These are phyloP conservation scores for Lethenteron reissneri DNA, from an alignment of 2,113 vertebrate genomes.

Conservation along the genomic window DNA sequence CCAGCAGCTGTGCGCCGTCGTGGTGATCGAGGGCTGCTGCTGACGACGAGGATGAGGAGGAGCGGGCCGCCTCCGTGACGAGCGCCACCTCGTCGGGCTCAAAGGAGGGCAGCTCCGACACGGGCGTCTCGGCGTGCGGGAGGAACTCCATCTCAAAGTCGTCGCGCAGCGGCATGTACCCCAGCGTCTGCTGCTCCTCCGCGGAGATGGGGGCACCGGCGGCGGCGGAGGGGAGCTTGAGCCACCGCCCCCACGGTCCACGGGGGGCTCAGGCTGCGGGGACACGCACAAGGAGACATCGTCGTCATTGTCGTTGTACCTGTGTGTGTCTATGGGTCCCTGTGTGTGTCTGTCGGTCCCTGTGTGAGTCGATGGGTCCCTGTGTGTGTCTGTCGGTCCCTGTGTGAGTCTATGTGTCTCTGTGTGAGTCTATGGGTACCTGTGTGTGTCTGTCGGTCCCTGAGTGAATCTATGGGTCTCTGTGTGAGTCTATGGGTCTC, in stretches of 20 bases:
- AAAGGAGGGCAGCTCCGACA: conserved; percentile 81
- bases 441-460: too few relatives aligned
- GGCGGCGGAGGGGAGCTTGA: conserved; percentile 16
- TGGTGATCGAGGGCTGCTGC: too few relatives aligned
- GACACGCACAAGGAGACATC: conserved; percentile 59
- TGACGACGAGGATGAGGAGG: too few relatives aligned
- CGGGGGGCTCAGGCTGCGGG: conserved; percentile 35
- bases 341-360: too few relatives aligned
- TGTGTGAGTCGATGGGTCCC: too few relatives aligned
- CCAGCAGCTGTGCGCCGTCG: conserved; percentile 21
- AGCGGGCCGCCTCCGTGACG: too few relatives aligned
- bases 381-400: too few relatives aligned
- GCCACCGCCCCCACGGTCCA: too few relatives aligned
- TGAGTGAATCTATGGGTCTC: too few relatives aligned
- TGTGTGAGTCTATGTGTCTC: too few relatives aligned
- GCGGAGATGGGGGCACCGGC: conserved; percentile 38
- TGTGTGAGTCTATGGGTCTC: too few relatives aligned
- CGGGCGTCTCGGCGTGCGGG: conserved; percentile 78
- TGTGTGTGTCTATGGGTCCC: conserved; percentile 17
- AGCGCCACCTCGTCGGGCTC: conserved; percentile 58
- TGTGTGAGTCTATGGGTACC: too few relatives aligned
- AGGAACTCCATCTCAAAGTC: conserved; percentile 95
- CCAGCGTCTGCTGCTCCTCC: conserved; percentile 79
- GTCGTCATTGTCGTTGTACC: conserved; percentile 80
- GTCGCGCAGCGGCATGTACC: conserved; percentile 86